Evolutionary conservation across 2,797 vertebrate species (phyloP), one percentile per base, ranked within the genome.

Genomic region (Poeciliopsis gracilis): DNA sequence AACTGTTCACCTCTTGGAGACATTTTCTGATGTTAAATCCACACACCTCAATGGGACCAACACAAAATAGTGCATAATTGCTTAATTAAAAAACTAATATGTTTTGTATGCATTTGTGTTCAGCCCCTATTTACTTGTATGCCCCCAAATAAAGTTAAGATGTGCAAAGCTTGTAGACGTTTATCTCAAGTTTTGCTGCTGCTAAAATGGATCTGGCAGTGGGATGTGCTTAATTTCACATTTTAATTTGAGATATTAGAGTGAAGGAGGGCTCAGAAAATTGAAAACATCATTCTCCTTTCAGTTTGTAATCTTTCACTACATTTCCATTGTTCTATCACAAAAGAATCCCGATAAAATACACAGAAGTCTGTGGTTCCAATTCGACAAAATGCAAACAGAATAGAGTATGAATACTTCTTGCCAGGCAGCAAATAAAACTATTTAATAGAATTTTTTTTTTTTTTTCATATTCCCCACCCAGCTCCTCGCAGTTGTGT

Each of bases 401-500:
- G 63, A 4, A 67, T 43, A 25, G 36, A 4, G 36, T 25, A 67
- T 41, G 25, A 66, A 43, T 69, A 3, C 66, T 69, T n/a, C 38
- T n/a, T 43, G 4, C 5, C 38, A 69, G 12, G 23, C 12, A 69
- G 20, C 43, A 5, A 3, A 15, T 36, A 59, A 75, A 63, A 51
- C n/a, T n/a, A 4, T 12, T 59, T 15, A 36, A 16, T 3, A 5
- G 25, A 6, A 36, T 36, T 46, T 70, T 2, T 28, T 33, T 33
- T 41, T 41, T 57, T 2, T 28, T 43, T 23, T 20, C 77, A 11
- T 81, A 10, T 77, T 63, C 9, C 49, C 25, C 57, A n/a, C 81
- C 0, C 86, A 99, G 98, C 98, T 99, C 72, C 94, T 99, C 59
- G 98, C 98, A 0, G 98, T 99, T 16, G 98, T 99, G 83, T 99